Percentiles rank a stretch among this genome's conserved stretches.
Evolutionary conservation across 35 echinoderm and acorn worm genomes (phyloP).

Genomic region (Diadema setosum): DNA sequence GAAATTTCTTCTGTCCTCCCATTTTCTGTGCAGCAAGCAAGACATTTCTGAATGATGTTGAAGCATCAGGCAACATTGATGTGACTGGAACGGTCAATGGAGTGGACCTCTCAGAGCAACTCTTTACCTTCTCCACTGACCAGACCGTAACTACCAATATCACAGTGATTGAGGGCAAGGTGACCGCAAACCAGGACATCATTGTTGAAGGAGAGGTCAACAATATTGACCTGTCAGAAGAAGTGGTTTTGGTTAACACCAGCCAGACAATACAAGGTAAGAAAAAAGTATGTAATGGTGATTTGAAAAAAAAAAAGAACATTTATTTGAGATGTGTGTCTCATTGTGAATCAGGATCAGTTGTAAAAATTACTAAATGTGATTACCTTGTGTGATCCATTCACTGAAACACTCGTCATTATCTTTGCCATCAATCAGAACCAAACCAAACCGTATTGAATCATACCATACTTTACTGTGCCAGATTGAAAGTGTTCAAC

Average conservation of each 20-base stretch:
- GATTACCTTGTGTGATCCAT: no score
- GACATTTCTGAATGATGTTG: background rate
- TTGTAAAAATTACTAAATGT: no score
- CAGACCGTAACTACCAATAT: conserved; percentile 19
- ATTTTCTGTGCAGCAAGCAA: background rate
- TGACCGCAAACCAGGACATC: background rate
- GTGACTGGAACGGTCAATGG: conserved; percentile 7
- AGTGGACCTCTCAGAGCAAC: conserved; percentile 12
- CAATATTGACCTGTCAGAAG: conserved; percentile 53
- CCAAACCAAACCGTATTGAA: no score
- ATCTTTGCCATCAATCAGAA: no score
- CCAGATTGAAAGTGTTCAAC: no score
- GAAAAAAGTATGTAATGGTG: no score
- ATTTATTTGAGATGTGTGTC: no score
- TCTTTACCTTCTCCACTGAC: conserved; percentile 13
- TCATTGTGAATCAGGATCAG: no score
- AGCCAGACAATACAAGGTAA: conserved; percentile 51
- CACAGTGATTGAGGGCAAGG: background rate
- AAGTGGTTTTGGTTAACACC: background rate
- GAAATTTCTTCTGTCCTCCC: background rate
- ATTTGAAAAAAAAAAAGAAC: no score
- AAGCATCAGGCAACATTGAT: background rate
- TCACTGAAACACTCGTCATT: no score
- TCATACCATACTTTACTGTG: no score
- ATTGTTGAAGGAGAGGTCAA: conserved; percentile 31